These are phyloP conservation scores for Timema cristinae DNA, from an alignment of 2,888 invertebrate genomes.

Conservation along the genomic window DNA sequence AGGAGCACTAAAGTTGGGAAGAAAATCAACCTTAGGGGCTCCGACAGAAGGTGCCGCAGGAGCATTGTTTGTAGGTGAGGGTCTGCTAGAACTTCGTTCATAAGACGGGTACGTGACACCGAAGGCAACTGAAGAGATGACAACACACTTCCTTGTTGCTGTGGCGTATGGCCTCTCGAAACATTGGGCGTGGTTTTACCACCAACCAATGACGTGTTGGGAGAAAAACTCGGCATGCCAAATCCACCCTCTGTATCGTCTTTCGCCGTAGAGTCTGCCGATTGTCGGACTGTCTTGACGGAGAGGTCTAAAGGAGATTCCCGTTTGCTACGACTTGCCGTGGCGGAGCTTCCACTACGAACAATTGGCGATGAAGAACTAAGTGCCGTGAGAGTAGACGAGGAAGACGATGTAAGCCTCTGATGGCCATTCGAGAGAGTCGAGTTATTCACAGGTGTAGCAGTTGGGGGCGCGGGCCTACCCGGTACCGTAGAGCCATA, in stretches of 20 bases:
- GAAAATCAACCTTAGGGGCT: constrained; percentile 74
- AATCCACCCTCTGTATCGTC: constrained; percentile 53
- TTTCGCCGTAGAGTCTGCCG: constrained; percentile 80
- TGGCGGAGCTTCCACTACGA: not conserved
- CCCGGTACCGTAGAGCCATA: constrained; percentile 10
- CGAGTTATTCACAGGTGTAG: constrained; percentile 14
- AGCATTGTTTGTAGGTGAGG: constrained; percentile 27
- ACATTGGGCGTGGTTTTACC: constrained; percentile 25
- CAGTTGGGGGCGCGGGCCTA: constrained; percentile 11
- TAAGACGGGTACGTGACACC: constrained; percentile 34
- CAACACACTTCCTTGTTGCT: constrained; percentile 31
- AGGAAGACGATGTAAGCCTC: constrained; percentile 18
- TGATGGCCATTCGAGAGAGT: constrained; percentile 23
- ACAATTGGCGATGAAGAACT: constrained; percentile 13
- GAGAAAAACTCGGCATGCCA: constrained; percentile 24
- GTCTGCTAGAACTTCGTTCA: constrained; percentile 32
- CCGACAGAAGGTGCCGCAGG: constrained; percentile 36
- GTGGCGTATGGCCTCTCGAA: constrained; percentile 37
- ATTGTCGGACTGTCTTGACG: constrained; percentile 82
- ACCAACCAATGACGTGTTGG: constrained; percentile 23
- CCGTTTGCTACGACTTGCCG: constrained; percentile 49
- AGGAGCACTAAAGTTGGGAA: constrained; percentile 63
- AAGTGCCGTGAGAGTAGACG: constrained; percentile 16
- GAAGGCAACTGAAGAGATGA: constrained; percentile 38
- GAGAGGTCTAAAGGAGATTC: constrained; percentile 84